Conservation (phyloP, 30 jellyfish, hydroid and myxozoan species). For the Aurelia coerulea region DNA sequence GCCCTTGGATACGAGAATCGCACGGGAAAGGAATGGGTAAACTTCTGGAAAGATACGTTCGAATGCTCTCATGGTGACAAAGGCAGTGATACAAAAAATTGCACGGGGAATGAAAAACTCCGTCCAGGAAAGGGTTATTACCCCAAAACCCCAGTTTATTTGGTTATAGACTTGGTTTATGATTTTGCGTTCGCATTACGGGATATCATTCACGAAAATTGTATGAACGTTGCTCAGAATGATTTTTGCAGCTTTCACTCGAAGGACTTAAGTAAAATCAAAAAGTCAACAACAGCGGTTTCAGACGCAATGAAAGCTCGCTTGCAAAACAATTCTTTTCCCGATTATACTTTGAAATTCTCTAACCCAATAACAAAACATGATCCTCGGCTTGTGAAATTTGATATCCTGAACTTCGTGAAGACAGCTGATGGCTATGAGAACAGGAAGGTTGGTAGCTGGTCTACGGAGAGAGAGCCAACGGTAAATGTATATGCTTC, state of each 20-base stretch:
- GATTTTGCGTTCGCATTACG: constrained; percentile 70
- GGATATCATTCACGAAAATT: constrained; percentile 15
- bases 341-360: constrained; percentile 73
- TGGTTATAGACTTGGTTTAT: constrained; percentile 74
- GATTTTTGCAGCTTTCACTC: constrained; percentile 21
- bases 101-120: constrained; percentile 80
- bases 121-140: constrained; percentile 73
- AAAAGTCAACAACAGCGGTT: not conserved
- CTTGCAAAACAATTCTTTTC: constrained; percentile 48
- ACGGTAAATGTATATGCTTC: not conserved
- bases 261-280: not conserved
- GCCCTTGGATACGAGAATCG: constrained; percentile 34
- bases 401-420: constrained; percentile 49
- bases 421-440: not conserved
- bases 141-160: constrained; percentile 76
- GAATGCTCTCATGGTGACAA: constrained; percentile 41
- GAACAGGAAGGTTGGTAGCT: constrained; percentile 36
- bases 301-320: no score
- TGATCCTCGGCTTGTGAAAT: constrained; percentile 45
- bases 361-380: constrained; percentile 37
- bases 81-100: not conserved
- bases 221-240: constrained; percentile 8
- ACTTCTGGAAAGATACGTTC: constrained; percentile 79
- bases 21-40: not conserved
- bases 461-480: constrained; percentile 40